These are phyloP conservation scores for Dendronephthya gigantea DNA, from an alignment of 64 coral and sea anemone genomes.

Conservation along the genomic window DNA sequence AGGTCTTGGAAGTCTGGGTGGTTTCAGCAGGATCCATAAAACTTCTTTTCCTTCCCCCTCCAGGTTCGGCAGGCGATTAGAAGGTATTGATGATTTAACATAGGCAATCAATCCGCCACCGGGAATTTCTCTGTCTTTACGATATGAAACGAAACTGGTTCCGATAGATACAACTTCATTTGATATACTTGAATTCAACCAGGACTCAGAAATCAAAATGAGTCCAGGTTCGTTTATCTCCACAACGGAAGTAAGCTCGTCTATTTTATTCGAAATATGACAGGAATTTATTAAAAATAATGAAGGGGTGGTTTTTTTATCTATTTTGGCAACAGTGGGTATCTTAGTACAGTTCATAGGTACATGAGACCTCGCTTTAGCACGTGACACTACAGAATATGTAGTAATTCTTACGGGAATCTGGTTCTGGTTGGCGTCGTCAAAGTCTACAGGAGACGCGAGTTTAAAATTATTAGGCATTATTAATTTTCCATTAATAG, in stretches of 20 bases:
- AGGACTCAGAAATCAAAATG: constrained; percentile 14
- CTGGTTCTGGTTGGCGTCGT: background rate
- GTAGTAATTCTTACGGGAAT: background rate
- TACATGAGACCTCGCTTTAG: background rate
- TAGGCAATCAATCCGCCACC: constrained; percentile 7
- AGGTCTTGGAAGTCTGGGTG: constrained; percentile 25
- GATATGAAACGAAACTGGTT: background rate
- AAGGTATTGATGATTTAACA: constrained; percentile 21
- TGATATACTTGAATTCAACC: background rate
- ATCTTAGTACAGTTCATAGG: background rate
- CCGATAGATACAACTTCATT: background rate
- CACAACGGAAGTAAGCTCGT: background rate
- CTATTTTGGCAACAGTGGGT: background rate
- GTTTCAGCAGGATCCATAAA: constrained; percentile 3
- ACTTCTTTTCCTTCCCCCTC: constrained; percentile 36
- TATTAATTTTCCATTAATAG: no score
- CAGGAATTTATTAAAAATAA: background rate
- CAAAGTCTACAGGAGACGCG: background rate
- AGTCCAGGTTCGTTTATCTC: background rate
- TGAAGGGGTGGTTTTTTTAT: background rate
- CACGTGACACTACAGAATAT: background rate
- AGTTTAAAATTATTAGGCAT: no score
- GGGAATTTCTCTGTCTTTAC: background rate
- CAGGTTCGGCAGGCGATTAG: constrained; percentile 20
- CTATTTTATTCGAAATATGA: background rate